phyloP scores from a whole-genome alignment of 2,888 invertebrate species.

The Ashinkailepas kermadecensis region DNA sequence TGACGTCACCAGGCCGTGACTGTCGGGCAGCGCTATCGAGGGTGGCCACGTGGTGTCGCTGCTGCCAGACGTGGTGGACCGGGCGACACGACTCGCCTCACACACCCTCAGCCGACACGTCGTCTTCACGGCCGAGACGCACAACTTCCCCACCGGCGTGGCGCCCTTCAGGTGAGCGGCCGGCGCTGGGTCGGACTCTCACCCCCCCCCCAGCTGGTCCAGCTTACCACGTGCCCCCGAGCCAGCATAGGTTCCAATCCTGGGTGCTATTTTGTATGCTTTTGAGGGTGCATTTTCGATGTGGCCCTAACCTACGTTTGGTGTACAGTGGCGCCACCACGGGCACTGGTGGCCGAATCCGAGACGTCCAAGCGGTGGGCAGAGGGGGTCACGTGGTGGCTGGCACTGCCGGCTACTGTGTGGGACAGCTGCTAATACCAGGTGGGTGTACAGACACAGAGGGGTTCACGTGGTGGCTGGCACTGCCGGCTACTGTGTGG shows the following conservation, averaged over 20 bases:
- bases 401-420: conserved; percentile 93
- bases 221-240: no score
- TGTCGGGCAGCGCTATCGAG: conserved; percentile 64
- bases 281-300: no score
- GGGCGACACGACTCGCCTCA: conserved; percentile 52
- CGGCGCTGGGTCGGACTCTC: no score
- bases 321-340: conserved; percentile 82
- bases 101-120: conserved; percentile 65
- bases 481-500: conserved; percentile 93
- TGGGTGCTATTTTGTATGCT: no score
- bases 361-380: conserved; percentile 93
- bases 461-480: no score
- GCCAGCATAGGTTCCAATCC: no score
- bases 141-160: conserved; percentile 96
- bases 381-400: conserved; percentile 89
- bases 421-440: conserved; percentile 85
- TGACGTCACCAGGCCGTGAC: no score
- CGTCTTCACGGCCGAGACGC: conserved; percentile 97
- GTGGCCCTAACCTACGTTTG: no score
- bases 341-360: conserved; percentile 89
- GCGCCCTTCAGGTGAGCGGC: conserved; percentile 67
- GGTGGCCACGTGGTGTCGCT: conserved; percentile 67
- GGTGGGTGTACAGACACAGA: conserved; percentile 47
- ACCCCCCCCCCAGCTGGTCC: no score
- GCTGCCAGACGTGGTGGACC: conserved; percentile 58